Base-by-base conservation (phyloP, 2,797 vertebrate species). In the Clarias pachynema region DNA sequence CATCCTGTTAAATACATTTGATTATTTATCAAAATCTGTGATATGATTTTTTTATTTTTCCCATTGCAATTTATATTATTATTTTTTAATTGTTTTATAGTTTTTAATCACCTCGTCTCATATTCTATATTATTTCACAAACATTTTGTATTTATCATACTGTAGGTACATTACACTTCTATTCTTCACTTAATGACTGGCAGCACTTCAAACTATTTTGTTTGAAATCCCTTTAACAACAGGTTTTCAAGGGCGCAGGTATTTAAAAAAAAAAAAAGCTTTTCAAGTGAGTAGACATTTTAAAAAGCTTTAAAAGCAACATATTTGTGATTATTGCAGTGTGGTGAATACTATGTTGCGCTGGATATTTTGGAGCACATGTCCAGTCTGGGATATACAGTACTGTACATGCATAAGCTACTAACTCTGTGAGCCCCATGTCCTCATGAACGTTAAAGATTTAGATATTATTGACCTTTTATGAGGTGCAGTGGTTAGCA, bases 161-260 rank as follows among this genome's bases (percentile, higher is more conserved):
- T 14, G 49, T 49, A 49, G 10, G 2, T 49, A 49, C 22, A 63
- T 18, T 63, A 63, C 24, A 40, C 34, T 24, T 12, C 31, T 15
- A 6, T 10, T 9, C 5, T 34, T 40, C 62, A n/a, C 24, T 16
- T 8, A 56, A 78, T 44, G 31, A 15, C 78, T 24, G 53, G 16
- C 57, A 57, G 78, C n/a, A 34, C 70, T 44, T 85, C 16, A 79
- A 57, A 22, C 63, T 15, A 65, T 20, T 65, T 34, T 73, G 57
- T 53, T 85, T 22, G 56, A 73, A 85, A 73, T 68, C 7, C 29
- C n/a, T 73, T 65, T 14, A 85, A 24, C 14, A 1, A 22, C 34
- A 34, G 20, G 26, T 8, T 78, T 59, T 60, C 22, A 34, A 31
- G 56, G 24, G 18, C 37, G 26, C 15, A 44, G 34, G 63, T 26